Conservation (phyloP, 35 echinoderm and acorn worm species). For the Lytechinus pictus region DNA sequence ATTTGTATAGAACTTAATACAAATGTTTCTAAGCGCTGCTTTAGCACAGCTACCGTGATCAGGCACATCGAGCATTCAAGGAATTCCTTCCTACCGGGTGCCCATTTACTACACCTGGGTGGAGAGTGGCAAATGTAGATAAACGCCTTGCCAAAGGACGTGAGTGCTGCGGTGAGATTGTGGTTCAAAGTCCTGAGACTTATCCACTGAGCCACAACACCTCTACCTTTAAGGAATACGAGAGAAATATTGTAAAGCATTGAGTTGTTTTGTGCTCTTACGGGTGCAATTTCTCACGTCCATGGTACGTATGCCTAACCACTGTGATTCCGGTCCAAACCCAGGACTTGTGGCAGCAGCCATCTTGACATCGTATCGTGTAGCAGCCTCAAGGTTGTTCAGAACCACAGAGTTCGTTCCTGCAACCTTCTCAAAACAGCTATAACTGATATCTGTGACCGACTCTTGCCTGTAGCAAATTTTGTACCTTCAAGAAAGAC, state of each 20-base stretch:
- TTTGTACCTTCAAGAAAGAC: conserved; percentile 17
- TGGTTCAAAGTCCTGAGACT: too few relatives aligned
- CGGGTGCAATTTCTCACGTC: conserved; percentile 28
- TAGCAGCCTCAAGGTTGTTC: not conserved
- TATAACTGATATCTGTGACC: not conserved
- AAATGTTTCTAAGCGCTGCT: too few relatives aligned
- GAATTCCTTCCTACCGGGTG: too few relatives aligned
- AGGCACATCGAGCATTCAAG: too few relatives aligned
- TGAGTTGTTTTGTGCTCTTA: not conserved
- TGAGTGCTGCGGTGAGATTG: too few relatives aligned
- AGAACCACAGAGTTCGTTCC: not conserved
- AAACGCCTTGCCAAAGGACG: too few relatives aligned
- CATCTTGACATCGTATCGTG: not conserved
- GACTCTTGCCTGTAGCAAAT: conserved; percentile 23
- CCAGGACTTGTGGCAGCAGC: conserved; percentile 8
- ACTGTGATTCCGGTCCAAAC: conserved; percentile 19
- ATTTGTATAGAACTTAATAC: too few relatives aligned
- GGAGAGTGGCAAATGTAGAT: too few relatives aligned
- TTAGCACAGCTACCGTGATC: too few relatives aligned
- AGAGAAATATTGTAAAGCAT: not conserved
- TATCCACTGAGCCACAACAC: too few relatives aligned
- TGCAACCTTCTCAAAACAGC: conserved; percentile 25
- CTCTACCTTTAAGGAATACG: too few relatives aligned
- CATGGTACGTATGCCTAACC: conserved; percentile 4
- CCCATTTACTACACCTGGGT: too few relatives aligned